These are phyloP conservation scores for Odontothrips loti DNA, from an alignment of 2,888 invertebrate genomes.

Conservation along the genomic window DNA sequence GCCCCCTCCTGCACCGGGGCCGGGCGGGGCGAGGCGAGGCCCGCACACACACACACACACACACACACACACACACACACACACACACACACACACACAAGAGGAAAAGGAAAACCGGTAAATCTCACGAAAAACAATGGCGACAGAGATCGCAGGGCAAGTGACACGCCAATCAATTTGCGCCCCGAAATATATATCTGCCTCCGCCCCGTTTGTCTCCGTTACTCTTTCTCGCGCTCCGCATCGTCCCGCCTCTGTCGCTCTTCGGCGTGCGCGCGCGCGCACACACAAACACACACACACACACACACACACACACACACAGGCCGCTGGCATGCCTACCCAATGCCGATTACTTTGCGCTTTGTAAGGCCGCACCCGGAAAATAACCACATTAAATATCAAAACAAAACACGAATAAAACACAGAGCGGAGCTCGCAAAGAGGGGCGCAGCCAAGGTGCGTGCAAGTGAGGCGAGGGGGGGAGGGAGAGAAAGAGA, in stretches of 20 bases:
- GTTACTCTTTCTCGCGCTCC: neutral
- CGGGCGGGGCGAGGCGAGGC: no score
- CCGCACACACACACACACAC: no score
- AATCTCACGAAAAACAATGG: constrained; percentile 22
- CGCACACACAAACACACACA: neutral
- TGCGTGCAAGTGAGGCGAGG: neutral
- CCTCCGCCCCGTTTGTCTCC: neutral
- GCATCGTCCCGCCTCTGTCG: no score
- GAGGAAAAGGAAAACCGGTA: neutral
- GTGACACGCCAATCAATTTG: constrained; percentile 20
- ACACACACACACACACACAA: no score
- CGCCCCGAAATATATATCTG: constrained; percentile 21
- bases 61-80: no score
- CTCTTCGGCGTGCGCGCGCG: no score
- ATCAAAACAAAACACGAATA: constrained; percentile 8
- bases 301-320: neutral
- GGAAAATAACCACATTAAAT: neutral
- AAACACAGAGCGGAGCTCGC: neutral
- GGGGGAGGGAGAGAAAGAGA: constrained; percentile 25
- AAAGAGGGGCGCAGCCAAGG: neutral
- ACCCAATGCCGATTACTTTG: neutral
- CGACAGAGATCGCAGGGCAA: constrained; percentile 15
- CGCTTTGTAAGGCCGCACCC: constrained; percentile 2
- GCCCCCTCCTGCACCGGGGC: no score
- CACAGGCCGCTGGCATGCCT: neutral